Conservation (phyloP, 2,888 invertebrate species). For the Diarsia dahlii region DNA sequence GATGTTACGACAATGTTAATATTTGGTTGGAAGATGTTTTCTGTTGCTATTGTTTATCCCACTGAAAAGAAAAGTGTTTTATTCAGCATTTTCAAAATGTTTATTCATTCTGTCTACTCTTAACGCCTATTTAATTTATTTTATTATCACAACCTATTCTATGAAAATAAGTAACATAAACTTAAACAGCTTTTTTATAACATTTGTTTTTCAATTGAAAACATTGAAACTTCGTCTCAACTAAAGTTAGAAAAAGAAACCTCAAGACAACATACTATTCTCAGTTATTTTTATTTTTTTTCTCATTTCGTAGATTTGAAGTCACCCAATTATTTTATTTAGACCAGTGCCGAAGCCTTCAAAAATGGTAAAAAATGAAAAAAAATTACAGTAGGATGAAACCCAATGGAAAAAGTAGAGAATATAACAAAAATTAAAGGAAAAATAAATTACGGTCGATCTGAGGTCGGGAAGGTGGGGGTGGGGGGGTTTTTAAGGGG, state of each 20-base stretch:
- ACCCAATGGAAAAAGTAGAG: too few relatives aligned
- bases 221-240: background rate
- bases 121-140: background rate
- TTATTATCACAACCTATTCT: background rate
- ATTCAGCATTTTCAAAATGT: too few relatives aligned
- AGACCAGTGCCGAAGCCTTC: too few relatives aligned
- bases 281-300: background rate
- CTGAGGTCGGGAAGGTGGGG: too few relatives aligned
- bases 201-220: background rate
- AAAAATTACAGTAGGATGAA: too few relatives aligned
- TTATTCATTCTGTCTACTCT: too few relatives aligned
- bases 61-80: too few relatives aligned
- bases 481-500: too few relatives aligned
- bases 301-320: background rate
- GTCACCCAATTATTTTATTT: too few relatives aligned
- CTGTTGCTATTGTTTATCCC: background rate
- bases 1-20: conserved; percentile 7
- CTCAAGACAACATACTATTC: background rate
- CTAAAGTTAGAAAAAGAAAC: background rate
- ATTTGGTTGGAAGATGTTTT: conserved; percentile 12
- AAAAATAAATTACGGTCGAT: too few relatives aligned
- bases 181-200: background rate
- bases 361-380: too few relatives aligned
- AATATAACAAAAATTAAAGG: too few relatives aligned
- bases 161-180: background rate